phyloP scores from a whole-genome alignment of 53 echinoderm and acorn worm genomes.

The Crossaster papposus region DNA sequence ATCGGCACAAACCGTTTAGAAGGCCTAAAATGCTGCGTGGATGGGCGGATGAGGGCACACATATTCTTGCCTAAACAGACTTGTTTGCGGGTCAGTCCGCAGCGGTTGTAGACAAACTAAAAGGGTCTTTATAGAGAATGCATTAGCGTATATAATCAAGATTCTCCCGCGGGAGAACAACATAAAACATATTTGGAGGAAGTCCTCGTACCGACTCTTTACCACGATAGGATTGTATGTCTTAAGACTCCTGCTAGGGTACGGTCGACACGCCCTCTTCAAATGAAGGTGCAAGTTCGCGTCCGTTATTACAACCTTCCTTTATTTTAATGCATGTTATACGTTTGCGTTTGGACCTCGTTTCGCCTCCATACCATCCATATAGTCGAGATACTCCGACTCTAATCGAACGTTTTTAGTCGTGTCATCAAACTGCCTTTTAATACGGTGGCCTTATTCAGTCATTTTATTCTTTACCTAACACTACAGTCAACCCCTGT shows the following conservation, averaged over 20 bases:
- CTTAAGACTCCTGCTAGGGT: constrained; percentile 21
- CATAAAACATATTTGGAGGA: constrained; percentile 4
- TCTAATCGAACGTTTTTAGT: no score
- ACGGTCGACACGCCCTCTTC: background rate
- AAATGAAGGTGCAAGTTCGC: constrained; percentile 9
- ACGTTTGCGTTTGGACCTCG: background rate
- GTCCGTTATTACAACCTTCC: background rate
- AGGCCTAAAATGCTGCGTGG: background rate
- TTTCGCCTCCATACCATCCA: background rate
- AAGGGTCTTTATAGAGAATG: constrained; percentile 41
- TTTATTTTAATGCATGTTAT: background rate
- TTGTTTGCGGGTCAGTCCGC: background rate
- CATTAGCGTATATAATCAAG: constrained; percentile 53
- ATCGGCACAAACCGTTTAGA: constrained; percentile 2
- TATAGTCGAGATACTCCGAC: constrained; percentile 40
- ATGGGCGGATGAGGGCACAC: constrained; percentile 32
- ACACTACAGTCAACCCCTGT: constrained; percentile 75
- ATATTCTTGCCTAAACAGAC: constrained; percentile 20
- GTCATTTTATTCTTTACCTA: background rate
- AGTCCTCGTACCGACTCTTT: constrained; percentile 14
- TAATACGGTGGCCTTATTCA: no score
- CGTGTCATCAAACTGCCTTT: no score
- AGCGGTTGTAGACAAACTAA: constrained; percentile 52
- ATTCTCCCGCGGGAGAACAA: constrained; percentile 27
- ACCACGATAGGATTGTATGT: constrained; percentile 5